phyloP scores from a whole-genome alignment of 2,113 vertebrate species.

The Cavia porcellus region DNA sequence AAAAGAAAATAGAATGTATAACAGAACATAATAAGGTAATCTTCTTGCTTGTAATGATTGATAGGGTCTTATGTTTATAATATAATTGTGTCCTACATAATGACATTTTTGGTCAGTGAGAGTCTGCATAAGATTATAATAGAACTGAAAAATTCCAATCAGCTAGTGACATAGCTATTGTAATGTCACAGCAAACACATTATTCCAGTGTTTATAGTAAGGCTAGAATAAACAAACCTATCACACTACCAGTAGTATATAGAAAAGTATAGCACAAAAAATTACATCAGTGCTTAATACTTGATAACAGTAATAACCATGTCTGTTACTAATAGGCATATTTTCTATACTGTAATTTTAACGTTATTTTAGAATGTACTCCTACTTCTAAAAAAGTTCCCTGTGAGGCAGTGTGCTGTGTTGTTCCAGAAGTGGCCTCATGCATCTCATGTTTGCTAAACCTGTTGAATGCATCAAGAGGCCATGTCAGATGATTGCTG shows the following conservation, averaged over 20 bases:
- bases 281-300: not conserved
- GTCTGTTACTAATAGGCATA: not conserved
- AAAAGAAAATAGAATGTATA: not conserved
- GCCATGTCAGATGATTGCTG: not conserved
- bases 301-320: not conserved
- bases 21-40: not conserved
- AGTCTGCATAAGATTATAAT: not conserved
- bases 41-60: not conserved
- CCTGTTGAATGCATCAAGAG: not conserved
- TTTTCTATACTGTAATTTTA: not conserved
- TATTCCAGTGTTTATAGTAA: not conserved
- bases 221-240: not conserved
- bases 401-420: not conserved
- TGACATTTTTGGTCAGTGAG: not conserved
- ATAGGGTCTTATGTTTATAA: not conserved
- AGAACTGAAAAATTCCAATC: not conserved
- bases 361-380: not conserved
- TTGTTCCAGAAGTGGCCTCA: not conserved
- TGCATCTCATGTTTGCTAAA: not conserved
- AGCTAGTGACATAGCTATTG: no score
- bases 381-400: not conserved
- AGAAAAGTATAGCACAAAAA: not conserved
- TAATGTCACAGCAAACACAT: not conserved
- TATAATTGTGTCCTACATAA: not conserved
- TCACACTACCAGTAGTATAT: no score